Base-by-base conservation (phyloP, 2,888 invertebrate species). In the Agonopterix heracliana region DNA sequence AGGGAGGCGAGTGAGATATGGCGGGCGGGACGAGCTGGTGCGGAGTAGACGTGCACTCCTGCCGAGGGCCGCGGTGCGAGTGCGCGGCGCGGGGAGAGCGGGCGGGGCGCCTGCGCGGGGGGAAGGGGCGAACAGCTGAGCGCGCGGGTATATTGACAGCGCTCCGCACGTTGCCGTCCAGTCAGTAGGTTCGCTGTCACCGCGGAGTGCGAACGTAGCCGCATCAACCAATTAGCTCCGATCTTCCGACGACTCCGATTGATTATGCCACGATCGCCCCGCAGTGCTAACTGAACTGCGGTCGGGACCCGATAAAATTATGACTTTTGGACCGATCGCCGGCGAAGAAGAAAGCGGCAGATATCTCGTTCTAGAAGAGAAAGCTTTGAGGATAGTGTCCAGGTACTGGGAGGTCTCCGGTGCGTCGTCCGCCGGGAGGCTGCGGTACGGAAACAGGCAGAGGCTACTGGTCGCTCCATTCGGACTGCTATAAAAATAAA, bases 51-150 rank as follows among this genome's bases (percentile, higher is more conserved):
- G 66, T 68, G 66, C 64, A 49, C 50, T 56, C 60, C 41, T 53
- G 52, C 49, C 54, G 55, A 53, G 36, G 45, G 54, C 8, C 53
- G 51, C 35, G 50, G 56, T 54, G 48, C 45, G 52, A 50, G 52
- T 54, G 71, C 71, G 78, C 72, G 62, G 77, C 78, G 56, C 62
- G 56, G 60, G 63, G 59, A 69, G 56, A 71, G 63, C 76, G 70
- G 68, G 68, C 54, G 71, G 64, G 75, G 73, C 66, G 67, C 65
- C 74, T 66, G 71, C 74, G 81, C 73, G 77, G 68, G 67, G 68
- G 74, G 75, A 75, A 68, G 75, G 69, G 66, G 78, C 71, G 79
- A 90, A 90, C 90, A 90, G 91, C 90, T 90, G 91, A 90, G 89
- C 84, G 83, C 66, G 65, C 74, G 71, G 77, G 83, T 87, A 90